Evolutionary conservation across 2,113 vertebrate genomes (phyloP).

Genomic region (Fulmarus glacialis): DNA sequence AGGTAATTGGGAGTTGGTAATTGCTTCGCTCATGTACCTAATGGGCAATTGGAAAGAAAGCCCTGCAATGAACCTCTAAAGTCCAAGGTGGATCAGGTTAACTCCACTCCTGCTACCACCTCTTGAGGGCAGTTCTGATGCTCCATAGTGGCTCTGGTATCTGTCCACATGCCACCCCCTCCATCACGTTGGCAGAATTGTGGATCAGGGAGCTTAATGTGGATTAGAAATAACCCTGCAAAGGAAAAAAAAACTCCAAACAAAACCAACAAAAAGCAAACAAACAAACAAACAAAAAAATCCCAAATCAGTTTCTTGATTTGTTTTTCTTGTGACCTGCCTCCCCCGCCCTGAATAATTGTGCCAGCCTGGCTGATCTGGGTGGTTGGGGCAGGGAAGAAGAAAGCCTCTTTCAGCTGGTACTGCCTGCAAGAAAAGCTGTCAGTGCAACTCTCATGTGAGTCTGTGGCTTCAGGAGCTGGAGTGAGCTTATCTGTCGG

Average conservation of each 20-base stretch:
- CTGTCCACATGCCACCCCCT: not conserved
- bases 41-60: not conserved
- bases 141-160: not conserved
- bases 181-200: fast-evolving
- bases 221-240: not conserved
- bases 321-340: not conserved
- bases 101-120: not conserved
- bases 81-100: not conserved
- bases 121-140: not conserved
- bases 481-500: not conserved
- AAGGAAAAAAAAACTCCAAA: not conserved
- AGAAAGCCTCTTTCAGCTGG: not conserved
- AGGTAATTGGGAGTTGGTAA: not conserved
- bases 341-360: not conserved
- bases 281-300: not conserved
- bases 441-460: not conserved
- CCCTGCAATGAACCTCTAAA: not conserved
- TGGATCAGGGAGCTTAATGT: not conserved
- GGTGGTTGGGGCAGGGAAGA: not conserved
- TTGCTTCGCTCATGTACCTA: not conserved
- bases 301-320: not conserved
- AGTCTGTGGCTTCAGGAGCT: not conserved
- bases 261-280: not conserved
- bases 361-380: not conserved
- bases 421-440: not conserved